Conservation (phyloP, 2,888 invertebrate species). For the Lymantria dispar region DNA sequence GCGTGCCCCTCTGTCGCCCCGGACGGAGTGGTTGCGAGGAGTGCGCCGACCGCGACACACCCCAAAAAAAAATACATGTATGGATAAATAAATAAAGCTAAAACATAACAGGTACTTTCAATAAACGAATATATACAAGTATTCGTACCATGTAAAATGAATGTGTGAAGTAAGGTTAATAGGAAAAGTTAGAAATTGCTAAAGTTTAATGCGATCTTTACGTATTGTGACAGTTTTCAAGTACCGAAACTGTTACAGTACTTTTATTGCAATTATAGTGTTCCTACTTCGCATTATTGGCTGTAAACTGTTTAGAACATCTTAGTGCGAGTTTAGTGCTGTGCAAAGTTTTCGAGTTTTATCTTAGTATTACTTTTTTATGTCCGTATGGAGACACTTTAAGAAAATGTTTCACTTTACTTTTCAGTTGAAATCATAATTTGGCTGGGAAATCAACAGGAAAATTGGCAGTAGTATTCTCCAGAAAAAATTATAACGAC, state of each 20-base stretch:
- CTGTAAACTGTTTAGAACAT: conserved; percentile 28
- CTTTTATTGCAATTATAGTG: conserved; percentile 56
- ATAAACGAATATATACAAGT: conserved; percentile 28
- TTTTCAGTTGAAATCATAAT: too few species aligned
- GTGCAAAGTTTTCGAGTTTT: conserved; percentile 8
- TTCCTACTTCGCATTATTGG: conserved; percentile 36
- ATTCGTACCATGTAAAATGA: conserved; percentile 36
- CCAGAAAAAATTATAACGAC: too few species aligned
- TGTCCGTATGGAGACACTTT: background rate
- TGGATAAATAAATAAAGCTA: too few species aligned
- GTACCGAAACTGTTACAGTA: conserved; percentile 57
- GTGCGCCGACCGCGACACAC: too few species aligned
- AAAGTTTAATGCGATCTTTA: conserved; percentile 75
- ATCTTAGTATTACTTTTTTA: conserved; percentile 6
- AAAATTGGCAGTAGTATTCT: too few species aligned
- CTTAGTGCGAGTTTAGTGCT: conserved; percentile 12
- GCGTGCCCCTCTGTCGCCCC: too few species aligned
- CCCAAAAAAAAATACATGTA: too few species aligned
- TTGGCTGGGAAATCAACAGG: too few species aligned
- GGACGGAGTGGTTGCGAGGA: too few species aligned
- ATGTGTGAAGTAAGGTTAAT: conserved; percentile 64
- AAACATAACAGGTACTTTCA: background rate
- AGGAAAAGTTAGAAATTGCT: conserved; percentile 73
- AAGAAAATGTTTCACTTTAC: too few species aligned
- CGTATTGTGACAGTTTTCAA: conserved; percentile 72